Base-by-base conservation (phyloP, 2,797 vertebrate species). In the Pelochelys cantorii region DNA sequence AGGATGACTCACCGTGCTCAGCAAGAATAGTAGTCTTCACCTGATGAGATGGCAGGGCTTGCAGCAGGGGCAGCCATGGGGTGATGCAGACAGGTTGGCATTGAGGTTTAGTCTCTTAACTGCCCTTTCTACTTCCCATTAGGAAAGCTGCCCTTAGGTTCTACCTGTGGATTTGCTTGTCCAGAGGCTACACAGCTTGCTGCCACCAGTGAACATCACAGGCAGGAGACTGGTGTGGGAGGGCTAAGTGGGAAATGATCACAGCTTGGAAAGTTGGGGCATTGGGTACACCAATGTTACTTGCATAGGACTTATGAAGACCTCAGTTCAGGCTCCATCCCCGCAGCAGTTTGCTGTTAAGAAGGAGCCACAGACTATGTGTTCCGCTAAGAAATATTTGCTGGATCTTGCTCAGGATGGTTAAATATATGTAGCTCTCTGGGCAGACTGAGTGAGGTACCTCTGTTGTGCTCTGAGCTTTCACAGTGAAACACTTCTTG, bases 401-500 rank as follows among this genome's bases (percentile, higher is more conserved):
- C 6, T 31, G 29, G 14, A 14, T 82, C 90, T 75, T 57, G 59
- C 2, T 14, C 2, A 0, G 18, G 5, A 27, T 60, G 77, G 68
- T 74, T 2, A 15, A 27, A 9, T 22, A 9, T 1, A 48, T 48
- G 42, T 48, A 48, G 75, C 27, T 60, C 52, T 80, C 52, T 34
- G 68, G 10, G 5, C 1, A 23, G 1, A 1, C 10, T 48, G 71
- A 79, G 22, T 9, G n/a, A 34, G 31, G 18, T 5, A 57, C n/a
- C 29, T 0, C 0, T n/a, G 42, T 2, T 57, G 68, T 7, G 68
- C 0, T 7, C 81, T 60, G 15, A 29, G 52, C n/a, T 80, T 54
- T 0, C 0, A 0, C 5, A 5, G 48, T 54, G 14, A 14, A 7
- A 15, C 3, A 29, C 1, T 0, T 0, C 0, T 57, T 22, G 18